These are phyloP conservation scores for Agrilus cyanescens DNA, from an alignment of 2,888 invertebrate species.

Conservation along the genomic window DNA sequence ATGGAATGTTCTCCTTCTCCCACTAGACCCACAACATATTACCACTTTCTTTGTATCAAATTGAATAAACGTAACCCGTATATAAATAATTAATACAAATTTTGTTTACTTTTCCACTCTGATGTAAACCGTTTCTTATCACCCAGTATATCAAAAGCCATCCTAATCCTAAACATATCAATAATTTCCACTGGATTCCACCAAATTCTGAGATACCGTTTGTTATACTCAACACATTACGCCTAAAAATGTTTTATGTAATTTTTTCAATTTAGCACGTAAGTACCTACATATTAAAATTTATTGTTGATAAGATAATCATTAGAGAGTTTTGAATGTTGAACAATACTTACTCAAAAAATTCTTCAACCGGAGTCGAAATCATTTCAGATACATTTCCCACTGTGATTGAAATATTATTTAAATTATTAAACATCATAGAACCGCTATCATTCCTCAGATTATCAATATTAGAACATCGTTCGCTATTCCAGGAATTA, in stretches of 20 bases:
- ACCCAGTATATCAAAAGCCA: constrained; percentile 61
- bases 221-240: constrained; percentile 48
- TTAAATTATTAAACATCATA: too few relatives aligned
- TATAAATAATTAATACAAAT: not conserved
- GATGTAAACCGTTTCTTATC: constrained; percentile 60
- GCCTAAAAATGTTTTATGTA: constrained; percentile 33
- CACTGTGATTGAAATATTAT: too few relatives aligned
- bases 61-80: too few relatives aligned
- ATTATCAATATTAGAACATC: constrained; percentile 27
- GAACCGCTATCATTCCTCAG: too few relatives aligned
- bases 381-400: constrained; percentile 6
- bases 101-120: constrained; percentile 55
- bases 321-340: too few relatives aligned
- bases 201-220: constrained; percentile 50
- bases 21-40: too few relatives aligned
- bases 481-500: constrained; percentile 55
- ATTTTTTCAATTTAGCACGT: too few relatives aligned
- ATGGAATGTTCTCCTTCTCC: too few relatives aligned
- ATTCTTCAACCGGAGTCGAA: constrained; percentile 45
- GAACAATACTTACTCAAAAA: constrained; percentile 41
- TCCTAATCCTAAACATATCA: constrained; percentile 50
- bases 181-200: constrained; percentile 54
- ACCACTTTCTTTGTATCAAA: too few relatives aligned
- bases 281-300: too few relatives aligned
- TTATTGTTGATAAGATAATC: too few relatives aligned